phyloP scores from a whole-genome alignment of 2,113 vertebrate species.

The Lontra canadensis region DNA sequence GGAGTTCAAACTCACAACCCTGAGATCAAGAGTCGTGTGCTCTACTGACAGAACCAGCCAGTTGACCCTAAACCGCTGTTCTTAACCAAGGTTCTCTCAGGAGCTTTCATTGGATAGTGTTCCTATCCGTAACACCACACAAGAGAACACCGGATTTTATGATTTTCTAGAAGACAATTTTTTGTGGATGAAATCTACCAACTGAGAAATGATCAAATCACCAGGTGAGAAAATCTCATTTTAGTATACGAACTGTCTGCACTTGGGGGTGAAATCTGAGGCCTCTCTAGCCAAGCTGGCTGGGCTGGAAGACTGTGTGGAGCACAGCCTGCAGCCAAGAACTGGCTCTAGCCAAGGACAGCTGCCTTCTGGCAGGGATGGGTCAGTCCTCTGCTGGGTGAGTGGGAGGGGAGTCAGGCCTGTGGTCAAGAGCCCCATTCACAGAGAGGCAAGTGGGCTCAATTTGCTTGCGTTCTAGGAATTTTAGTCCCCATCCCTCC shows the following conservation, averaged over 20 bases:
- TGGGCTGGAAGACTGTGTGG: not conserved
- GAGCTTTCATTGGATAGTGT: not conserved
- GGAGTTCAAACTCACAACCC: not conserved
- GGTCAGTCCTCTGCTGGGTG: not conserved
- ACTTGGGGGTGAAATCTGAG: slow-evolving; percentile 49
- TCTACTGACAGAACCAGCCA: not conserved
- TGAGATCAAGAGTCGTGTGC: not conserved
- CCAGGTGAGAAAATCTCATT: slow-evolving; percentile 15
- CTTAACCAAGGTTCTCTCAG: not conserved
- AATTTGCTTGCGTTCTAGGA: not conserved
- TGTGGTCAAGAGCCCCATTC: not conserved
- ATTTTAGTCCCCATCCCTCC: not conserved
- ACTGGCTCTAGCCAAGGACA: not conserved
- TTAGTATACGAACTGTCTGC: not conserved
- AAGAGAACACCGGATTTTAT: not conserved
- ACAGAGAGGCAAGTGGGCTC: slow-evolving; percentile 25
- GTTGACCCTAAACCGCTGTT: not conserved
- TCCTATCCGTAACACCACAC: not conserved
- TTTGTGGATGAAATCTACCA: slow-evolving; percentile 2
- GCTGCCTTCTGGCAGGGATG: not conserved
- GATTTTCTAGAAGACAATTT: slow-evolving; percentile 1
- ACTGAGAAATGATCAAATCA: slow-evolving; percentile 49
- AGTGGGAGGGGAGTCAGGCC: not conserved
- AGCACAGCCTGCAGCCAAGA: slow-evolving; percentile 6
- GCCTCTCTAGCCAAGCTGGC: not conserved